Percentiles rank a stretch among this genome's conserved stretches.
Conservation (phyloP, 2,797 vertebrate genomes). For the Catamblyrhynchus diadema region DNA sequence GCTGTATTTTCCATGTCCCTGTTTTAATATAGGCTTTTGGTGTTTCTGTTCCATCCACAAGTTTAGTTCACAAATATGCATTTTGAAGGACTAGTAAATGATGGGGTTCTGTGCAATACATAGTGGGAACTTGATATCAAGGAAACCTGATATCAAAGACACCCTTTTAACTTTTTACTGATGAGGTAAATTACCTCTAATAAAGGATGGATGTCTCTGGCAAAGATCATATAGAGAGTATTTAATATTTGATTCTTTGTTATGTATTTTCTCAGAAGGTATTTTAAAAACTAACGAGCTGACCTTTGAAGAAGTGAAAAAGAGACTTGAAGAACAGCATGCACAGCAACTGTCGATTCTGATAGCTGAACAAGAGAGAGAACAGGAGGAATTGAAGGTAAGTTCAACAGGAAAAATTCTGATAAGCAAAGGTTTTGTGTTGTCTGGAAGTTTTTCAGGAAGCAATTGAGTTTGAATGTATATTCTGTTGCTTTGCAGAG, state of each 20-base stretch:
- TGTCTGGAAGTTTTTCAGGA: background rate
- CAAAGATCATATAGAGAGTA: background rate
- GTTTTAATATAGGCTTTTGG: background rate
- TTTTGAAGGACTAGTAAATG: background rate
- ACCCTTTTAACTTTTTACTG: background rate
- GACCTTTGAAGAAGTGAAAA: constrained; percentile 87
- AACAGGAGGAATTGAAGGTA: constrained; percentile 88
- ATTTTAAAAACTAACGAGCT: constrained; percentile 80
- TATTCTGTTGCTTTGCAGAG: background rate
- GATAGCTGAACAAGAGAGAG: constrained; percentile 88
- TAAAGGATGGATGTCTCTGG: background rate
- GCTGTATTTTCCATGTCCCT: background rate
- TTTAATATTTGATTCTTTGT: background rate
- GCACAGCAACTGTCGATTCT: constrained; percentile 86
- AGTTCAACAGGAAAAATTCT: background rate
- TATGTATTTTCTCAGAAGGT: constrained; percentile 61
- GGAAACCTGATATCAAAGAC: background rate
- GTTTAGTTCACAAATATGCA: background rate
- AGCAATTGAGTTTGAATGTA: background rate
- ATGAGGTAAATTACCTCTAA: background rate
- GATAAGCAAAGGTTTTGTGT: background rate
- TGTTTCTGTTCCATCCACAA: background rate
- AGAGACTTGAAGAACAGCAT: constrained; percentile 87
- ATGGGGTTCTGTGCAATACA: background rate
- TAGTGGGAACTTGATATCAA: background rate